phyloP scores from a whole-genome alignment of 2,888 invertebrate species.

The Enoplolaimus lenunculus region DNA sequence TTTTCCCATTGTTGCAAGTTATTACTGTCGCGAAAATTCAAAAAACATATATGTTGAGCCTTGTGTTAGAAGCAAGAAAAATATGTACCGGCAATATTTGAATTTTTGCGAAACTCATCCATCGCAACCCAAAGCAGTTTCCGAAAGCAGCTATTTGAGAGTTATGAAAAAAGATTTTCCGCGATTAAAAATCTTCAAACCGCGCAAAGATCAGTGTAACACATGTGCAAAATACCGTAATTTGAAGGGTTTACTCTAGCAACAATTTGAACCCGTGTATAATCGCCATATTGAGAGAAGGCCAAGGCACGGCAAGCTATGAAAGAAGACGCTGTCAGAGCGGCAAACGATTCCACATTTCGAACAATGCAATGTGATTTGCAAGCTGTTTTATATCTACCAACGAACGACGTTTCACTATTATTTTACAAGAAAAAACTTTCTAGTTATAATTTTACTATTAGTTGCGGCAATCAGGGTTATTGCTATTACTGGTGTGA shows the following conservation, averaged over 20 bases:
- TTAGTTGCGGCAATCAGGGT: too few species aligned
- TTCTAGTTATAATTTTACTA: conserved; percentile 1
- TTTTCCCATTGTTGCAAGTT: not conserved
- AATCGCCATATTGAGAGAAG: conserved; percentile 5
- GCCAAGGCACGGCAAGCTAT: not conserved
- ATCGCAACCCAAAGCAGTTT: not conserved
- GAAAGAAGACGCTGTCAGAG: not conserved
- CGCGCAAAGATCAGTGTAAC: conserved; percentile 14
- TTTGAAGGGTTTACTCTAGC: not conserved
- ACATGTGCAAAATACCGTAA: not conserved
- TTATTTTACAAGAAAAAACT: conserved; percentile 17
- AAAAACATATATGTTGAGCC: conserved; percentile 12
- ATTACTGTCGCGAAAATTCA: not conserved
- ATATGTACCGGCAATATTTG: conserved; percentile 10
- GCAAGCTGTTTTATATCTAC: conserved; percentile 15
- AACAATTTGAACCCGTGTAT: not conserved
- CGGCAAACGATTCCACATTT: not conserved
- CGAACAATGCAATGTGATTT: not conserved
- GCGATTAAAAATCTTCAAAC: not conserved
- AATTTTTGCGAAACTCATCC: not conserved
- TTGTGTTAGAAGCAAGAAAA: not conserved
- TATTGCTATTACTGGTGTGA: too few species aligned
- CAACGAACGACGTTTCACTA: not conserved
- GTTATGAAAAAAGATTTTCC: conserved; percentile 10
- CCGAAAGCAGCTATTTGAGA: not conserved